Evolutionary conservation across 2,797 vertebrate genomes (phyloP), one percentile per base, ranked within the genome.

Genomic region (Linurgus olivaceus): DNA sequence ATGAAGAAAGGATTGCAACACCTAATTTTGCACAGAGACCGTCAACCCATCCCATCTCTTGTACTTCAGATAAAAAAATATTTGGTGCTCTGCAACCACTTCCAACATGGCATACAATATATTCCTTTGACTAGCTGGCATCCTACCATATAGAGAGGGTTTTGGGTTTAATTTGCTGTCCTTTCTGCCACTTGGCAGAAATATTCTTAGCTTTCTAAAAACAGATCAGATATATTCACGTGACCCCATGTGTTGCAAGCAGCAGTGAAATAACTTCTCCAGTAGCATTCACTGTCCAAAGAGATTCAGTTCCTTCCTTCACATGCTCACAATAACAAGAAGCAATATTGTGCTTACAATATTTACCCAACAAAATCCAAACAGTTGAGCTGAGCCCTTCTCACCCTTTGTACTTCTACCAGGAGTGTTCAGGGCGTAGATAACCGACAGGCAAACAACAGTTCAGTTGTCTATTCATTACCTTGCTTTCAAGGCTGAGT

Each of bases 201-300:
- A 52, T 50, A 50, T 6, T 61, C 10, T 28, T n/a, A n/a, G 7
- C n/a, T 76, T 78, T 70, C 81, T 40, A 10, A 61, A 87, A 75
- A 13, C 13, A 40, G 14, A 6, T 68, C 24, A 52, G 12, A n/a
- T n/a, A 14, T 9, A 4, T 59, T 52, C 28, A 18, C 29, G 17
- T 1, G 4, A n/a, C 9, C 18, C 20, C 2, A 0, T 15, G 11
- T 71, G 29, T 48, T 86, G 44, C 44, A 79, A 51, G 31, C 1
- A 40, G 13, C 38, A 14, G 21, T 13, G 63, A 71, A 66, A 54
- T 44, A 70, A 44, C 55, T 68, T 75, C 84, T 76, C 26, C 55
- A 62, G 44, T 28, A 38, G 58, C 38, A 31, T 75, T 57, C 42
- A 52, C 10, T 44, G 2, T 33, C 45, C 62, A 37, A 28, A 74